Evolutionary conservation across 2,888 invertebrate genomes (phyloP), one percentile per base, ranked within the genome.

Genomic region (Crepidodera aurea): DNA sequence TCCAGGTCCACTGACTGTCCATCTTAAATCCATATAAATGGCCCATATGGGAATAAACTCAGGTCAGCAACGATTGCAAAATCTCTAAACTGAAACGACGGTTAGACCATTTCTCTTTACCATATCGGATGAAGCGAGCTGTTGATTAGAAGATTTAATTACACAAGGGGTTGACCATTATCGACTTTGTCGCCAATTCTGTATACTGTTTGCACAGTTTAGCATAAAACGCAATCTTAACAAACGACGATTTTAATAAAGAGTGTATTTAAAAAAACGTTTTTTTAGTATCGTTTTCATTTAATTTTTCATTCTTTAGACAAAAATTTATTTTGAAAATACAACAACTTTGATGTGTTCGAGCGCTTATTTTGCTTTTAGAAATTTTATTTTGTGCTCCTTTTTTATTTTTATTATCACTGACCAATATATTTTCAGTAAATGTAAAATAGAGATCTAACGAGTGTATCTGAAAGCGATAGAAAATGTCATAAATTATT

Each of bases 1-100:
- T 65, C 66, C 70, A 55, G 69, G 74, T 73, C 71, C 70, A 71
- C 70, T 70, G 73, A 75, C 76, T 76, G 78, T 77, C 74, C 78
- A 76, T 79, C 81, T 80, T 79, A 80, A 80, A 80, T 79, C 79
- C 79, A 75, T 76, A 78, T 79, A 79, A 80, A 81, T 79, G 79
- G 76, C 75, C 77, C 79, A 78, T 75, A 75, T 76, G 79, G 79
- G 79, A 79, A 77, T 75, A 71, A 62, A 67, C 69, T 64, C 64
- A 61, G 65, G 67, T 68, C 67, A 66, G 68, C 70, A 64, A 59
- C 65, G 65, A 64, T 66, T 69, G 66, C 67, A 67, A 66, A 72
- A 69, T 71, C 66, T 63, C 67, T 68, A 69, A 72, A 72, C 70
- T 69, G 72, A 71, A 44, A 13, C 44, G 48, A 48, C 71, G 75